phyloP scores from a whole-genome alignment of 2,113 vertebrate genomes.

The Pterocles burchelli region DNA sequence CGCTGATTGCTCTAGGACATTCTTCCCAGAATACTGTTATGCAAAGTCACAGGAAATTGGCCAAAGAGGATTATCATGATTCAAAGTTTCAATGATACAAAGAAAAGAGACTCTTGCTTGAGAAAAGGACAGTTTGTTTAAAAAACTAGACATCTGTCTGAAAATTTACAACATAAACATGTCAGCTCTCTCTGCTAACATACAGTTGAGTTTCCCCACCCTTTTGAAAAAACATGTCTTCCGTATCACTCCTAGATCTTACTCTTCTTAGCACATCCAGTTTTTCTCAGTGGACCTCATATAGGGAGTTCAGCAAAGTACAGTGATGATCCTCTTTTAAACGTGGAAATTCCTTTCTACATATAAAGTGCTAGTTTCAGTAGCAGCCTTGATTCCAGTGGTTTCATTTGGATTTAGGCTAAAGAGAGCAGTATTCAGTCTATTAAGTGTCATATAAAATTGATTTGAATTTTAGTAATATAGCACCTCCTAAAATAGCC shows the following conservation, averaged over 20 bases:
- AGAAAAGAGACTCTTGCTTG: background rate
- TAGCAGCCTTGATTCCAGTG: background rate
- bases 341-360: background rate
- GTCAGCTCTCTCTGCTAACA: background rate
- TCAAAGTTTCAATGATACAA: background rate
- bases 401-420: background rate
- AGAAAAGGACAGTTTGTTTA: background rate
- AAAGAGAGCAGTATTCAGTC: background rate
- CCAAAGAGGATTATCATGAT: background rate
- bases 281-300: background rate
- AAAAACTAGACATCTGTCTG: background rate
- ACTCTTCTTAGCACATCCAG: background rate
- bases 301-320: background rate
- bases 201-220: background rate
- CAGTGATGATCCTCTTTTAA: background rate
- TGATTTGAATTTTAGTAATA: background rate
- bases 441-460: background rate
- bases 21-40: background rate
- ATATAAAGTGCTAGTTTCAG: background rate
- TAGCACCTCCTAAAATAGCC: background rate
- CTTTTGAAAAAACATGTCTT: background rate
- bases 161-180: background rate
- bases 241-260: background rate
- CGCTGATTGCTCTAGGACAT: background rate
- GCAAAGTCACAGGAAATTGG: background rate